Evolutionary conservation across 1,140 invertebrate species (phyloP).

Genomic region (Idris sp.): DNA sequence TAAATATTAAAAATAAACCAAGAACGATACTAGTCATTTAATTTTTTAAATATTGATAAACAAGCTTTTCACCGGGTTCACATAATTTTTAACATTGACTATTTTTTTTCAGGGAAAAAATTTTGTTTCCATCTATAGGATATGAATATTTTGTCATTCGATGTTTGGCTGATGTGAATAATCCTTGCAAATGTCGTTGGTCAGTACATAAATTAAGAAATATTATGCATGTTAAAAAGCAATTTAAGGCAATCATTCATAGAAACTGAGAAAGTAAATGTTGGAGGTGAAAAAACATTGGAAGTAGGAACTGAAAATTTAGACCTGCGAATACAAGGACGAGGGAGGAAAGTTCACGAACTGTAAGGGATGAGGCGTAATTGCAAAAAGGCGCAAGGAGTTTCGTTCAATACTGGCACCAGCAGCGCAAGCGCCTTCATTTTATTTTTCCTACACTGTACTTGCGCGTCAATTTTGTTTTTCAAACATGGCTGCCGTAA

Average conservation of each 20-base stretch:
- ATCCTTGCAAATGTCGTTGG: constrained; percentile 7
- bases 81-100: no score
- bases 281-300: constrained; percentile 60
- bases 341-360: constrained; percentile 56
- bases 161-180: constrained; percentile 9
- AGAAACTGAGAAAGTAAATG: constrained; percentile 42
- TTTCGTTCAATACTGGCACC: constrained; percentile 58
- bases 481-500: constrained; percentile 61
- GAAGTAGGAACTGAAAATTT: constrained; percentile 61
- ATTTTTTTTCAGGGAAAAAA: no score
- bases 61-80: no score
- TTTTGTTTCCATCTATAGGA: no score
- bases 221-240: constrained; percentile 53
- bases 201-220: constrained; percentile 46
- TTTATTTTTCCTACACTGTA: constrained; percentile 62
- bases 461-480: constrained; percentile 62
- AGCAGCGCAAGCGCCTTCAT: constrained; percentile 65
- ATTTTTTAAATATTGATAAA: no score
- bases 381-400: constrained; percentile 60
- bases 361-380: constrained; percentile 57
- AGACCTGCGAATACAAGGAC: constrained; percentile 50
- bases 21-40: no score
- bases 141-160: constrained; percentile 6
- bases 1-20: no score
- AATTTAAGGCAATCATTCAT: constrained; percentile 54